Evolutionary conservation across 2,113 vertebrate genomes (phyloP), one percentile per base, ranked within the genome.

Genomic region (Melanotaenia duboulayi): DNA sequence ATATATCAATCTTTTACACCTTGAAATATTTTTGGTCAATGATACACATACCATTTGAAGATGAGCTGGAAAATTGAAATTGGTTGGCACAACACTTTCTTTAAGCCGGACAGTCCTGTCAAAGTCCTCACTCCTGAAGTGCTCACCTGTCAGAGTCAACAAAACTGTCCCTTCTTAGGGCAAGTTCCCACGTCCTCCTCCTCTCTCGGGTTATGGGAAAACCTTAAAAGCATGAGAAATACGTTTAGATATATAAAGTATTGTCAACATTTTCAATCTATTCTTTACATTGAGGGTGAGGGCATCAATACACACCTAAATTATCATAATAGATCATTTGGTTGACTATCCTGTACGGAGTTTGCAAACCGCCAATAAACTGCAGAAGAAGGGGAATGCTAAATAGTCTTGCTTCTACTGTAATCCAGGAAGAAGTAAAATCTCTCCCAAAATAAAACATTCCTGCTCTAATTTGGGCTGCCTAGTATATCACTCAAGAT

Each of bases 41-140:
- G 37, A 39, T 9, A 39, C 37, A 59, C 54, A 49, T 39, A 70
- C 67, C 55, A 16, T 70, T 50, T 70, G 67, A 32, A 68, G 52
- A 68, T 57, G 65, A 44, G 52, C n/a, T 4, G 65, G 65, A 7
- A 68, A 68, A 40, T 16, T 57, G n/a, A 68, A 68, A 20, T 57
- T 16, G 7, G 52, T 20, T 17, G 54, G 54, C 37, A 68, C 22
- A 14, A 16, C 51, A n/a, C 65, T 52, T 35, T 19, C 52, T 57
- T 22, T 68, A 22, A 57, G 37, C 6, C 40, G 51, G 39, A 68
- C 65, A 20, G 40, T 68, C 52, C 42, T 13, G 42, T 44, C 42
- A 5, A 44, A 44, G 42, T 44, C 42, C 42, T 44, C 13, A 11
- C 12, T 2, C 16, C 13, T 44, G 42, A 44, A 44, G 42, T 66